Conservation (phyloP, 35 echinoderm and acorn worm species). For the Ophioderma brevispina region DNA sequence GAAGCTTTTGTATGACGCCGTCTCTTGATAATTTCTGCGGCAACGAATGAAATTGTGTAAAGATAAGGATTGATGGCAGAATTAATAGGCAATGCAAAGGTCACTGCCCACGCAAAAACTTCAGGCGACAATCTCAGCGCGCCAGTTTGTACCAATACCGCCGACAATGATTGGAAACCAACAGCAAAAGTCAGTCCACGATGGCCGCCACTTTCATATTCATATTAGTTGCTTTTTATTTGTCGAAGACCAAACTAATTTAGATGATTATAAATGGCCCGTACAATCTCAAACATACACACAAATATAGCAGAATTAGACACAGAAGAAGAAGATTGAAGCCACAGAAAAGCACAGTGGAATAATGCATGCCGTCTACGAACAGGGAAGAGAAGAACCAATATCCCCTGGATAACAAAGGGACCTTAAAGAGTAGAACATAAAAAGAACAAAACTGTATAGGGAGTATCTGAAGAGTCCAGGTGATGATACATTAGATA, state of each 20-base stretch:
- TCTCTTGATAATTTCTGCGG: too few relatives aligned
- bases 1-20: too few relatives aligned
- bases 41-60: too few relatives aligned
- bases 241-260: constrained; percentile 19
- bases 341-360: constrained; percentile 34
- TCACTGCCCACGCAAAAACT: constrained; percentile 50
- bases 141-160: constrained; percentile 25
- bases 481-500: too few relatives aligned
- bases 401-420: too few relatives aligned
- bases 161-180: constrained; percentile 66
- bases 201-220: constrained; percentile 54
- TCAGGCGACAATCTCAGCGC: background rate
- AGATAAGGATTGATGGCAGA: too few relatives aligned
- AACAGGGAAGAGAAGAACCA: too few relatives aligned
- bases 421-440: too few relatives aligned
- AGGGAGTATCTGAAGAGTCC: too few relatives aligned
- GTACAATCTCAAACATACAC: constrained; percentile 31
- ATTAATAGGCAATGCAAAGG: too few relatives aligned
- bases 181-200: constrained; percentile 63
- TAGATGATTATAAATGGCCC: background rate
- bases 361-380: constrained; percentile 46
- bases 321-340: constrained; percentile 35
- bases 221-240: background rate
- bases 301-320: constrained; percentile 5
- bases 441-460: too few relatives aligned